A percentile compares a stretch with the other conserved stretches of the same genome.
Conservation (phyloP, 1,140 invertebrate genomes). For the Brachionus calyciflorus region DNA sequence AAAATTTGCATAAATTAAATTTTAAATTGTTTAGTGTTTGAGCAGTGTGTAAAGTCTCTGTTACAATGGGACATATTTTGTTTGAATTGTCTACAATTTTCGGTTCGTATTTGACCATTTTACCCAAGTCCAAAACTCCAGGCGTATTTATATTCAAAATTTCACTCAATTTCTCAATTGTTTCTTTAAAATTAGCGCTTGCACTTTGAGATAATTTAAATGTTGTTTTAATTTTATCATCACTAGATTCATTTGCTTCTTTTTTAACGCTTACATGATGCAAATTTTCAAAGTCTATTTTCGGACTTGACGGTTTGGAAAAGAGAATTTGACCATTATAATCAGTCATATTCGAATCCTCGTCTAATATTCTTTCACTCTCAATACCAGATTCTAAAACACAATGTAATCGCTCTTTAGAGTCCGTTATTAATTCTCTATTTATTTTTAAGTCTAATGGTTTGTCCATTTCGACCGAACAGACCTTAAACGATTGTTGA, state of each 20-base stretch:
- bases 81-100: neutral
- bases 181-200: neutral
- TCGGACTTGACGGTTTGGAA: neutral
- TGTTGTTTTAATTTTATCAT: neutral
- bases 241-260: neutral
- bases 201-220: conserved; percentile 20
- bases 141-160: conserved; percentile 9
- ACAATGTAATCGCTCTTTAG: neutral
- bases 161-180: conserved; percentile 15
- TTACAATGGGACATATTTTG: neutral
- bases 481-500: conserved; percentile 3
- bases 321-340: conserved; percentile 5
- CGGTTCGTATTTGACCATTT: conserved; percentile 11
- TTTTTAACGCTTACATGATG: neutral
- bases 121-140: neutral
- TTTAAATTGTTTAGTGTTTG: neutral
- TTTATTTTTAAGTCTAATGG: neutral
- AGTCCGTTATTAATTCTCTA: neutral
- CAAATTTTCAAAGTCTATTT: neutral
- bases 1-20: neutral
- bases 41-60: neutral
- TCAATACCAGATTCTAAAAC: neutral
- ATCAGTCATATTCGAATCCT: conserved; percentile 22
- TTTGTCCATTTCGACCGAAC: neutral
- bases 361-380: conserved; percentile 6